phyloP scores from a whole-genome alignment of 2,113 vertebrate species.

The Leptocoma aspasia region DNA sequence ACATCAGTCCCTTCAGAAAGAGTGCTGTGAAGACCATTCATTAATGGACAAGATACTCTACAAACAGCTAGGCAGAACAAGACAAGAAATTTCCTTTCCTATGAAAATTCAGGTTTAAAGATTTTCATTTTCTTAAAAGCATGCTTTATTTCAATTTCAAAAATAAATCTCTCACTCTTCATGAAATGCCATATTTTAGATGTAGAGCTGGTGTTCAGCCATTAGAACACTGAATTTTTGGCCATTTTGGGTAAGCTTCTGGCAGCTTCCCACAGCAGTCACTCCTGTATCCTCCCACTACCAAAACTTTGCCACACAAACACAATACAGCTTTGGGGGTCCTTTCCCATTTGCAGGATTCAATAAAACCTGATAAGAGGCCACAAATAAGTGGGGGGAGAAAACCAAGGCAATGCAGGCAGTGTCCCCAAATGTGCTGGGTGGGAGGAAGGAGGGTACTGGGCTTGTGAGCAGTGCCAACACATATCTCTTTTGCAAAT shows the following conservation, averaged over 20 bases:
- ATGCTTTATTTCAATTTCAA: not conserved
- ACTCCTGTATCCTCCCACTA: no score
- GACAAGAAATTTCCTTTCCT: not conserved
- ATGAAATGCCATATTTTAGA: not conserved
- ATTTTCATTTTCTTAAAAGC: not conserved
- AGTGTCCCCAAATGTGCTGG: not conserved
- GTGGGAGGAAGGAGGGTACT: not conserved
- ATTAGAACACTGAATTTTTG: not conserved
- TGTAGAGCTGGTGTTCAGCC: not conserved
- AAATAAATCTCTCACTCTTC: not conserved
- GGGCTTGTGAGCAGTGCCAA: conserved; percentile 16
- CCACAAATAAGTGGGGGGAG: not conserved
- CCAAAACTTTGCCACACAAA: not conserved
- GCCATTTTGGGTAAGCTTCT: not conserved
- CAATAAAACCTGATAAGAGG: not conserved
- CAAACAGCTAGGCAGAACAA: not conserved
- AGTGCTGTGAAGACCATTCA: not conserved
- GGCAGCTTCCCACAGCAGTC: not conserved
- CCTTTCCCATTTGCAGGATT: not conserved
- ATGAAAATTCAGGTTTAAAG: not conserved
- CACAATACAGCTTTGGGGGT: not conserved
- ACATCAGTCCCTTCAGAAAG: not conserved
- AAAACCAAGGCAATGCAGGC: not conserved
- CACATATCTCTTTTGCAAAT: conserved; percentile 29
- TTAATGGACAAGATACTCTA: not conserved